phyloP scores from a whole-genome alignment of 2,888 invertebrate species.

The Pecten maximus region DNA sequence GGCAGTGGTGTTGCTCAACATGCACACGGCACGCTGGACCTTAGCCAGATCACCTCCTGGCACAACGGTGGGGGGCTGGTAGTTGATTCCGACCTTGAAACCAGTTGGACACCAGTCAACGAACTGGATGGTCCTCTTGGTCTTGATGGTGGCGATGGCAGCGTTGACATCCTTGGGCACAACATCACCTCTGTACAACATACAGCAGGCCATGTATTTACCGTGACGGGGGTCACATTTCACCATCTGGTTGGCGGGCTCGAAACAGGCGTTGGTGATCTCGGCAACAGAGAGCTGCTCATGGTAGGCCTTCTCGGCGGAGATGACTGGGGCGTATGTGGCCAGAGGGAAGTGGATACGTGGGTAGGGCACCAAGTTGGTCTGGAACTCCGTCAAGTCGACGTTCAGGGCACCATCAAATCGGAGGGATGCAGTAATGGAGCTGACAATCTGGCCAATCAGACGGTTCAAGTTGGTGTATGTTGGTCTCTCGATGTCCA shows the following conservation, averaged over 20 bases:
- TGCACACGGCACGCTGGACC: slow-evolving; percentile 90
- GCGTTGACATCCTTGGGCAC: slow-evolving; percentile 81
- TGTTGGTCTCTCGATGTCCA: slow-evolving; percentile 92
- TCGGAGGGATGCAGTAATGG: slow-evolving; percentile 82
- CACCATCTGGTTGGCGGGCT: slow-evolving; percentile 80
- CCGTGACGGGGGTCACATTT: slow-evolving; percentile 81
- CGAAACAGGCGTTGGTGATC: slow-evolving; percentile 78
- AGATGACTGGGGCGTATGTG: slow-evolving; percentile 95
- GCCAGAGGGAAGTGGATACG: slow-evolving; percentile 91
- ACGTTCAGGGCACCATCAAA: slow-evolving; percentile 84
- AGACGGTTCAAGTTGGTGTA: slow-evolving; percentile 95
- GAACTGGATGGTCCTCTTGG: slow-evolving; percentile 79
- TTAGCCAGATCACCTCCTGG: slow-evolving; percentile 85
- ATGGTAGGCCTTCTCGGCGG: slow-evolving; percentile 96
- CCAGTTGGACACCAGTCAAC: slow-evolving; percentile 80
- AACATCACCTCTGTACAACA: slow-evolving; percentile 81
- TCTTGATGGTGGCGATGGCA: slow-evolving; percentile 80
- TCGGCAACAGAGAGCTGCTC: slow-evolving; percentile 86
- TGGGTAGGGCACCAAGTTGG: slow-evolving; percentile 82
- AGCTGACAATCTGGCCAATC: slow-evolving; percentile 91
- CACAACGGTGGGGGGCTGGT: slow-evolving; percentile 87
- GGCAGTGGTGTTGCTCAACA: slow-evolving; percentile 96
- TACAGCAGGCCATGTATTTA: slow-evolving; percentile 84
- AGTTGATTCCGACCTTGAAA: slow-evolving; percentile 84
- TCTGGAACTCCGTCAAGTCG: slow-evolving; percentile 84